Percentiles rank a stretch among this genome's conserved stretches.
Conservation (phyloP, 2,797 vertebrate species). For the Macropus fuliginosus region DNA sequence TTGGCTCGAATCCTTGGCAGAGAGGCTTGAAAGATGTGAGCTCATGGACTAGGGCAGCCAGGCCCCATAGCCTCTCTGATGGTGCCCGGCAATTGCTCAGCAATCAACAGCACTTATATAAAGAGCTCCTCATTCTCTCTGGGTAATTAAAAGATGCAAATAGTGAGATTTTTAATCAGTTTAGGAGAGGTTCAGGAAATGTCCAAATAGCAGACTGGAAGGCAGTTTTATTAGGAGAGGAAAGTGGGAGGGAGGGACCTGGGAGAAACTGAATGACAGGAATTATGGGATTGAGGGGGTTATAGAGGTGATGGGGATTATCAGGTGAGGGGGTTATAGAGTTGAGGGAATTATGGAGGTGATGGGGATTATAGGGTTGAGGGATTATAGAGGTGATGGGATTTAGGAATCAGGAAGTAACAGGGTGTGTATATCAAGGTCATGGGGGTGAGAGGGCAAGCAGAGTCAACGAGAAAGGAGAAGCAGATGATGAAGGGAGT, state of each 20-base stretch:
- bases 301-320: neutral
- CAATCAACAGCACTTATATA: slow-evolving; percentile 36
- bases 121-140: slow-evolving; percentile 53
- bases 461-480: neutral
- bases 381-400: neutral
- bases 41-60: neutral
- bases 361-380: neutral
- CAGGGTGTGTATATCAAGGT: neutral
- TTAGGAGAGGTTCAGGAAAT: slow-evolving; percentile 71
- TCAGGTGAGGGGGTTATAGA: neutral
- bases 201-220: slow-evolving; percentile 61
- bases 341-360: neutral
- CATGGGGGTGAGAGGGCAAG: neutral
- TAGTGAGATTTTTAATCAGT: slow-evolving; percentile 68
- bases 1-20: neutral
- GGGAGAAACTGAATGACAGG: neutral
- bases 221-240: slow-evolving; percentile 40
- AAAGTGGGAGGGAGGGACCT: neutral
- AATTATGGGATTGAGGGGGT: neutral
- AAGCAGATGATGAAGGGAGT: neutral
- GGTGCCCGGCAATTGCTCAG: slow-evolving; percentile 38
- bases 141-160: slow-evolving; percentile 62
- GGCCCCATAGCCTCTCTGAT: neutral
- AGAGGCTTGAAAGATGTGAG: neutral
- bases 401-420: neutral